Evolutionary conservation across 1,140 invertebrate genomes (phyloP), one percentile per base, ranked within the genome.

Genomic region (Piezodorus guildinii): DNA sequence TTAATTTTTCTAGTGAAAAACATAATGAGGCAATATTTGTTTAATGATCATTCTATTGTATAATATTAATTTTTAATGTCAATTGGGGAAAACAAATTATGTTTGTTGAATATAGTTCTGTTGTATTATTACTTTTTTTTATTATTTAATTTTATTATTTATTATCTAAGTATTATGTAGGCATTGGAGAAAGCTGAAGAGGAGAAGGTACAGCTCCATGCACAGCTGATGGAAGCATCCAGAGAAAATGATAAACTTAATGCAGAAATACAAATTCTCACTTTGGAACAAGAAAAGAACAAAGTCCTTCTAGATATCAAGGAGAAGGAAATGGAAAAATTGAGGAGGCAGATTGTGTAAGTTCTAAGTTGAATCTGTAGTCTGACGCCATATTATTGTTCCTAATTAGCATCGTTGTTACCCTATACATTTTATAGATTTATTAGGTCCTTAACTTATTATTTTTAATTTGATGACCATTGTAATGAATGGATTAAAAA

Each of bases 231-330:
- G 52, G 52, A 56, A 9, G 52, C 52, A 9, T 23, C 17, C 23
- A 56, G 23, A 56, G 52, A 56, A 56, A 56, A 56, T 56, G 52
- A 56, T 4, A 21, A 56, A 25, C 23, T 56, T 23, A 56, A 56
- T 25, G 23, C 17, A 23, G 19, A 56, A 25, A 2, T 56, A 16
- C 52, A 56, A 25, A 9, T 56, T 16, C 15, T 56, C 3, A 16
- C 52, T 56, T 23, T 56, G 14, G 52, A 56, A 56, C 17, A 23
- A 15, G 52, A 56, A 56, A 56, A 56, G 23, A 56, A 56, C 12
- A 56, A 25, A 23, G 52, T 56, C 23, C 52, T 56, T 25, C 23
- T 56, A 4, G 52, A 56, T 14, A 56, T 56, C 9, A 56, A 56
- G 23, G 52, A 56, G 23, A 19, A 56, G 21, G 52, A 56, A 25